A percentile compares a stretch with the other conserved stretches of the same genome.
These are phyloP conservation scores for Colistium nudipinnis DNA, from an alignment of 2,113 vertebrate genomes.

Conservation along the genomic window DNA sequence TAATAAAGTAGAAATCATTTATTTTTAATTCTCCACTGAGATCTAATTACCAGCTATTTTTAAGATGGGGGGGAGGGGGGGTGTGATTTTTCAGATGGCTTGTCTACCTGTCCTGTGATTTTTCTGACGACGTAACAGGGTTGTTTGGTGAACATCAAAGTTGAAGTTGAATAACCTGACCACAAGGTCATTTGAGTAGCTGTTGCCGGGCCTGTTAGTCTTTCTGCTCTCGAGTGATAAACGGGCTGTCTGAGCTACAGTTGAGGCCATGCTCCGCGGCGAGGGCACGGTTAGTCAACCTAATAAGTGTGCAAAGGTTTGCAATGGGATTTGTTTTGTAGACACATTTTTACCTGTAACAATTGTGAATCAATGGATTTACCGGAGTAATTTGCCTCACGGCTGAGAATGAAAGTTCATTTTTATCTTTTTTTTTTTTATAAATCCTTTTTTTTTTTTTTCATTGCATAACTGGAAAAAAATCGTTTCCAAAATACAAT, in stretches of 20 bases:
- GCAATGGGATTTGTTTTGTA: too few relatives aligned
- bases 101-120: conserved; percentile 15
- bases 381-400: too few relatives aligned
- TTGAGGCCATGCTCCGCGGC: too few relatives aligned
- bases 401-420: too few relatives aligned
- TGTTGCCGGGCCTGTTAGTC: neutral
- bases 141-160: conserved; percentile 22
- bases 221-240: neutral
- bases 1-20: conserved; percentile 88
- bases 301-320: too few relatives aligned
- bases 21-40: conserved; percentile 86
- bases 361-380: too few relatives aligned
- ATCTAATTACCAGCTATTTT: conserved; percentile 88
- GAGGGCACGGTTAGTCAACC: too few relatives aligned
- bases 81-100: conserved; percentile 71
- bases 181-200: neutral
- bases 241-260: neutral
- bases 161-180: neutral
- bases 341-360: too few relatives aligned
- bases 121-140: conserved; percentile 5
- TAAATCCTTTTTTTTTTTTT: too few relatives aligned
- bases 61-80: conserved; percentile 54
- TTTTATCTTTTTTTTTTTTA: too few relatives aligned
- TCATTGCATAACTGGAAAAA: too few relatives aligned
- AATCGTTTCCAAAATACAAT: too few relatives aligned